Evolutionary conservation across 2,113 vertebrate species (phyloP), one percentile per base, ranked within the genome.

Genomic region (Heterotilapia buettikoferi): DNA sequence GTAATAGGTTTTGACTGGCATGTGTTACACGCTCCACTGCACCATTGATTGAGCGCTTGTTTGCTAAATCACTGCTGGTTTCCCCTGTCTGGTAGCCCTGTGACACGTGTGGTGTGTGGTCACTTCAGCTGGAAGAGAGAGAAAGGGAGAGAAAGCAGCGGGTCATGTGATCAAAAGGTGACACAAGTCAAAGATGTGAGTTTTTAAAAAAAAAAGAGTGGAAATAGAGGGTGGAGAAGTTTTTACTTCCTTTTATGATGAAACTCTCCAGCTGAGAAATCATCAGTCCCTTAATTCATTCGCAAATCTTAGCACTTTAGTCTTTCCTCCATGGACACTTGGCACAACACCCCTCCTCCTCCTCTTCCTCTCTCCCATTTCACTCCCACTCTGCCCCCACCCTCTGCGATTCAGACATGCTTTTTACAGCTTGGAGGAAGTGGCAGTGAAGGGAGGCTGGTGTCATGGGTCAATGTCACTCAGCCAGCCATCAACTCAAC

Each of bases 21-120:
- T 97, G 97, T 97, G 97, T 97, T 97, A 95, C 92, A 92, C 94
- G 96, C 96, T 95, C 94, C 96, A 96, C 92, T 97, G 97, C 96
- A 94, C 96, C 96, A 97, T 98, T 97, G 97, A 98, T 97, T 97
- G 97, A 97, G 97, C 89, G 89, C 94, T 98, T 96, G 96, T 97
- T 97, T 97, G 97, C 97, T 97, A 98, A 98, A 98, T 98, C 97
- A 97, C 95, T 95, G 96, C 93, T 94, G 95, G 95, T 96, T 95
- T 92, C 92, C 95, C 94, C 88, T 90, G 94, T 96, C 96, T 96
- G 94, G 94, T 93, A 90, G 94, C 86, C 95, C 94, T 91, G 95
- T 94, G 95, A 95, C 95, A 97, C 96, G 76, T 92, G 95, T 92
- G 95, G 94, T 93, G 95, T 95, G 95, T 95, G 95, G 95, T 96